Evolutionary conservation across 2,113 vertebrate species (phyloP).

Genomic region (Copsychus sechellarum): DNA sequence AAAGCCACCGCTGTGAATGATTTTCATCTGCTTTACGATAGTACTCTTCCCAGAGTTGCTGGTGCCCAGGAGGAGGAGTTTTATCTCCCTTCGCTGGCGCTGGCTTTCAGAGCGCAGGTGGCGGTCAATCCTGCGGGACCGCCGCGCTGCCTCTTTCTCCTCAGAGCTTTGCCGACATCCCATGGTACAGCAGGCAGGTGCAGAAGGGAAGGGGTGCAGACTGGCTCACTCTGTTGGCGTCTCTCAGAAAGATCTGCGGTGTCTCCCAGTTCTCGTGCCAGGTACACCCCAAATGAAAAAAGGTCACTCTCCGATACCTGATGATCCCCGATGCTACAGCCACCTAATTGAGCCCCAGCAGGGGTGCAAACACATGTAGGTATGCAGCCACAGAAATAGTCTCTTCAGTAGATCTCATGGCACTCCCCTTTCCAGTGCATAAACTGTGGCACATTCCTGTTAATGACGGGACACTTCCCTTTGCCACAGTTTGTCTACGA

Average conservation of each 20-base stretch:
- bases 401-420: slow-evolving; percentile 73
- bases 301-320: not conserved
- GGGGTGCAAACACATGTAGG: not conserved
- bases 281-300: not conserved
- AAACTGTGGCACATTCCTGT: slow-evolving; percentile 65
- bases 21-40: slow-evolving; percentile 99
- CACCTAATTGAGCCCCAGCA: slow-evolving; percentile 52
- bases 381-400: slow-evolving; percentile 57
- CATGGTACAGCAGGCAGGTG: slow-evolving; percentile 81
- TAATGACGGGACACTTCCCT: slow-evolving; percentile 57
- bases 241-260: not conserved
- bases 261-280: not conserved
- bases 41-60: slow-evolving; percentile 99
- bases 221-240: not conserved
- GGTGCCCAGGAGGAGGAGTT: slow-evolving; percentile 94
- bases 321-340: not conserved
- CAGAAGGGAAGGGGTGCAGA: slow-evolving; percentile 8
- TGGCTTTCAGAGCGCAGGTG: slow-evolving; percentile 98
- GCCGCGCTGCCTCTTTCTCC: slow-evolving; percentile 97
- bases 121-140: slow-evolving; percentile 96
- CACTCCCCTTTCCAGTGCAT: slow-evolving; percentile 24
- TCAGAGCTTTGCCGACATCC: slow-evolving; percentile 99
- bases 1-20: slow-evolving; percentile 97
- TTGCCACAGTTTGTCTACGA: slow-evolving; percentile 31
- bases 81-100: slow-evolving; percentile 95